Conservation (phyloP, 2,888 invertebrate species). For the Merodon equestris region DNA sequence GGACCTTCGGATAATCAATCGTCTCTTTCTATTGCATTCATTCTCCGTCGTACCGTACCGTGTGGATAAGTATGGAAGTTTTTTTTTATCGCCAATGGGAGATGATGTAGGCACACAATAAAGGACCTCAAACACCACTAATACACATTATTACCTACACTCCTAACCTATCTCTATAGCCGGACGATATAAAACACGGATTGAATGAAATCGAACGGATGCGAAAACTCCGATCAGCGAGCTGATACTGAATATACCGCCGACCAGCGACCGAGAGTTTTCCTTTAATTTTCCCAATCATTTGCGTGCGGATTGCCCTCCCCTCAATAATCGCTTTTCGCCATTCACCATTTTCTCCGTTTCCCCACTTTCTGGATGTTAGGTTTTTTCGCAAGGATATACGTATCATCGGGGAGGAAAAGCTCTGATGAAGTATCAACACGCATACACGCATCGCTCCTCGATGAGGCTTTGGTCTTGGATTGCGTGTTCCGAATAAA, state of each 20-base stretch:
- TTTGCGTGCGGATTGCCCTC: constrained; percentile 42
- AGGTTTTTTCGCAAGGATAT: constrained; percentile 38
- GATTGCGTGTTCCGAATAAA: constrained; percentile 25
- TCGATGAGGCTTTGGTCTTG: constrained; percentile 38
- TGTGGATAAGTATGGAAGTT: too few relatives aligned
- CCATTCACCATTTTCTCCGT: constrained; percentile 4
- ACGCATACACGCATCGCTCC: constrained; percentile 1
- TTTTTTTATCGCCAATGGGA: too few relatives aligned
- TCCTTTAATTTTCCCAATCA: constrained; percentile 35
- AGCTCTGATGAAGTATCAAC: constrained; percentile 22
- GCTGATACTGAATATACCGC: constrained; percentile 61
- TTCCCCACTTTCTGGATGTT: neutral
- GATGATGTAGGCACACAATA: too few relatives aligned
- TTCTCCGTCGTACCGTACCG: neutral
- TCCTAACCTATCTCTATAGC: too few relatives aligned
- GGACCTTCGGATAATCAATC: constrained; percentile 26
- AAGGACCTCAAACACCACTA: too few relatives aligned
- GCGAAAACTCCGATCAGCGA: constrained; percentile 65
- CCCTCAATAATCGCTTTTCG: constrained; percentile 18
- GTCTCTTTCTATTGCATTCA: constrained; percentile 4
- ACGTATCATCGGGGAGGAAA: neutral
- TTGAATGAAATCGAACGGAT: constrained; percentile 37
- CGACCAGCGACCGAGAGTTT: constrained; percentile 37
- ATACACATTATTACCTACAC: constrained; percentile 14
- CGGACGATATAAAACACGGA: constrained; percentile 34